Evolutionary conservation across 2,888 invertebrate genomes (phyloP).

Genomic region (Leucania comma): DNA sequence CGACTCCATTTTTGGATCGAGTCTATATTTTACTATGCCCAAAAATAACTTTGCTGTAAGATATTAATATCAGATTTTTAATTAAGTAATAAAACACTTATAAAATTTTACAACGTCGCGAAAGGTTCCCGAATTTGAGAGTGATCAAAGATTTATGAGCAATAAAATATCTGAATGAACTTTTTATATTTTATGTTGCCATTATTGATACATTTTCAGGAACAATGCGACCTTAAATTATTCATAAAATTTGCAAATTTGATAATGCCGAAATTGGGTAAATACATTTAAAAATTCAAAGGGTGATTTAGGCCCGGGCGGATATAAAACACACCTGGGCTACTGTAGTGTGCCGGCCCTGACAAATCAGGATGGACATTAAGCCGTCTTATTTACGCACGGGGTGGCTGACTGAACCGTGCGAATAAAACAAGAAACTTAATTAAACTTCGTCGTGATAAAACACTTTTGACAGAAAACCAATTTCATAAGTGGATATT

Average conservation of each 20-base stretch:
- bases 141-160: constrained; percentile 53
- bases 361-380: constrained; percentile 67
- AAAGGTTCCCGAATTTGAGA: constrained; percentile 43
- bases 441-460: constrained; percentile 60
- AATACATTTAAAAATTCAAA: constrained; percentile 69
- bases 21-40: constrained; percentile 45
- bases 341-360: constrained; percentile 43
- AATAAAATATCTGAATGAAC: constrained; percentile 44
- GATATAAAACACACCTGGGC: constrained; percentile 71
- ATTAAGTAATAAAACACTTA: constrained; percentile 51
- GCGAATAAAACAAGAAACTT: constrained; percentile 61
- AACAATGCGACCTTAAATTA: constrained; percentile 39
- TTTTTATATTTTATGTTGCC: constrained; percentile 47
- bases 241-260: constrained; percentile 47
- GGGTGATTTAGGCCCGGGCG: constrained; percentile 59
- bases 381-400: constrained; percentile 65
- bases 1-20: constrained; percentile 44
- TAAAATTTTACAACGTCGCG: constrained; percentile 38
- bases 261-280: constrained; percentile 33
- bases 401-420: constrained; percentile 37
- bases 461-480: constrained; percentile 53
- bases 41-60: constrained; percentile 42
- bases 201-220: constrained; percentile 55
- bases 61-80: constrained; percentile 52
- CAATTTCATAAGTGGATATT: constrained; percentile 46